Evolutionary conservation across 2,797 vertebrate genomes (phyloP).

Genomic region (Sebastiscus albofasciatus): DNA sequence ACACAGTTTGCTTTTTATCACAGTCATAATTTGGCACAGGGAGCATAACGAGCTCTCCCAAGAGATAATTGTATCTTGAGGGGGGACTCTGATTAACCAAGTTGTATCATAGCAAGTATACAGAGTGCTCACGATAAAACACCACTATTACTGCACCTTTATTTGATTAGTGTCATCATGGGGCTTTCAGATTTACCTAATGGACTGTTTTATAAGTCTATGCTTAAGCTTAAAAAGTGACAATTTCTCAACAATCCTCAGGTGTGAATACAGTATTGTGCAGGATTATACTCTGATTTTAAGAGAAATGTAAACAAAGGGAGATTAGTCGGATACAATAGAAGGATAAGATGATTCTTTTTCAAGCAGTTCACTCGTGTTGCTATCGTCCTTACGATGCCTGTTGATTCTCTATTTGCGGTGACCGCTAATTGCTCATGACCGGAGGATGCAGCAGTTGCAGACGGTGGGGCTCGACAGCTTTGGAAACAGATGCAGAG

Average conservation of each 20-base stretch:
- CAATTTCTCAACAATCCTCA: background rate
- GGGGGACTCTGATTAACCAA: background rate
- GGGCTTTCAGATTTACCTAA: background rate
- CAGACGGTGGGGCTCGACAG: background rate
- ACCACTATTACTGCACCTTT: background rate
- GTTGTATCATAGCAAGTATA: background rate
- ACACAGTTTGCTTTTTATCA: background rate
- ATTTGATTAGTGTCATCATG: background rate
- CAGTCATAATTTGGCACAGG: background rate
- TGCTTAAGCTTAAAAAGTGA: background rate
- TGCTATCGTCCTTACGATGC: background rate
- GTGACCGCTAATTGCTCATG: background rate
- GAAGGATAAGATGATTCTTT: background rate
- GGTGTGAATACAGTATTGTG: too few species aligned
- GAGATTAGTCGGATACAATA: background rate
- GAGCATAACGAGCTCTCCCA: background rate
- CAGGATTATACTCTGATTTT: background rate
- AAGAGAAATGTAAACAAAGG: background rate
- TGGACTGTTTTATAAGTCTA: background rate
- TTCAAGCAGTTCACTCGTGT: background rate
- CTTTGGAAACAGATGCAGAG: constrained; percentile 15
- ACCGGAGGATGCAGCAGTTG: background rate
- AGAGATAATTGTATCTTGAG: background rate
- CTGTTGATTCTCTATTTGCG: constrained; percentile 7
- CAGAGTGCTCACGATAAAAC: background rate